phyloP scores from a whole-genome alignment of 30 jellyfish, hydroid and myxozoan species.

The Chrysaora quinquecirrha region DNA sequence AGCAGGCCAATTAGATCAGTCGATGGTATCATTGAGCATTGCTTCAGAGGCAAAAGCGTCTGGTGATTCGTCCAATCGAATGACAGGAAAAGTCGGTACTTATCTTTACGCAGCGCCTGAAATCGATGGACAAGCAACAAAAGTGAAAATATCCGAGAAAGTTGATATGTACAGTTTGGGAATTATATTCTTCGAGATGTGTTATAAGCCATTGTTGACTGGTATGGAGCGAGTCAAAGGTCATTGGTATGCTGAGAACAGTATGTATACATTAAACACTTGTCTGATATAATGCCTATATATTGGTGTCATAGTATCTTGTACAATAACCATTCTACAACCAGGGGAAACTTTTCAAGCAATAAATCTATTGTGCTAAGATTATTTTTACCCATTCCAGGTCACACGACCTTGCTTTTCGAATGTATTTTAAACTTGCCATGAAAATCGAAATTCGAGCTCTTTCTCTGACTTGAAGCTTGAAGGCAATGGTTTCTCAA shows the following conservation, averaged over 20 bases:
- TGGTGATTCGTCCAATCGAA: constrained; percentile 69
- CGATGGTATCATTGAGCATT: constrained; percentile 15
- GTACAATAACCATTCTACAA: not conserved
- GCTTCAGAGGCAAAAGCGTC: constrained; percentile 50
- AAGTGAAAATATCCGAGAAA: constrained; percentile 83
- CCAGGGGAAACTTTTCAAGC: too few relatives aligned
- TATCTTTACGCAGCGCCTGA: constrained; percentile 97
- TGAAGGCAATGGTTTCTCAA: too few relatives aligned
- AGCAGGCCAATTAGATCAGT: constrained; percentile 32
- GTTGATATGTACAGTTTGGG: constrained; percentile 96
- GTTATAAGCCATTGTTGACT: constrained; percentile 83
- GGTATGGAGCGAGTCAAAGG: constrained; percentile 90
- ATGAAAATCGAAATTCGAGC: too few relatives aligned
- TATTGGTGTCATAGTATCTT: not conserved
- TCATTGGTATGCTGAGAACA: constrained; percentile 68
- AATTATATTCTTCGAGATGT: constrained; percentile 91
- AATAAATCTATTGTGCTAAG: too few relatives aligned
- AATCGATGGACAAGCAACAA: constrained; percentile 49
- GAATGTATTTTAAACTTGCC: too few relatives aligned
- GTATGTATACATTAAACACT: constrained; percentile 44
- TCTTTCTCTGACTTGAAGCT: too few relatives aligned
- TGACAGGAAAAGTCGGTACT: constrained; percentile 98
- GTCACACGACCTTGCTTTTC: too few relatives aligned
- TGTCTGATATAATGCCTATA: not conserved
- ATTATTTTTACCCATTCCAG: too few relatives aligned